These are phyloP conservation scores for Monochamus saltuarius DNA, from an alignment of 1,140 invertebrate genomes.

Conservation along the genomic window DNA sequence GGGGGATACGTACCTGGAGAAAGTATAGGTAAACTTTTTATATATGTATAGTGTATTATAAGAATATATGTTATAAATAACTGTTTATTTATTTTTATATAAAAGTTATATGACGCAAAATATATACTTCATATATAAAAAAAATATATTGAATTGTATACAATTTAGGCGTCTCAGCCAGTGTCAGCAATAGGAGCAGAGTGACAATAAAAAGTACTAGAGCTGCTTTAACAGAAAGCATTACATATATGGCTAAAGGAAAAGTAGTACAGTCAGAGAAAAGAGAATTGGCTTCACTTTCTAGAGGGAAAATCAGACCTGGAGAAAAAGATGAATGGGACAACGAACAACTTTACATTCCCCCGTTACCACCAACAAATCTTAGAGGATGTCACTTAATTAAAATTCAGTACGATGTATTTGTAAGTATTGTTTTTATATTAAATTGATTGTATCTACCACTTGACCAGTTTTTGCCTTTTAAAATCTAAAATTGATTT, in stretches of 20 bases:
- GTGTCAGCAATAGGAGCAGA: conserved; percentile 82
- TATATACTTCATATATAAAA: not conserved
- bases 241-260: conserved; percentile 84
- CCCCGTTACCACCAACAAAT: conserved; percentile 92
- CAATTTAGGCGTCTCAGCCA: conserved; percentile 64
- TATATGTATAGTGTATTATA: not conserved
- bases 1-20: conserved; percentile 93
- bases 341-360: conserved; percentile 89
- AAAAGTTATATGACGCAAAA: too few relatives aligned
- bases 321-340: conserved; percentile 84
- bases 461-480: too few relatives aligned
- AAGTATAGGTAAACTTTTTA: conserved; percentile 65
- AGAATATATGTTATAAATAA: too few relatives aligned
- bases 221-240: conserved; percentile 83
- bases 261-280: conserved; percentile 86
- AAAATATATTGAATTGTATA: not conserved
- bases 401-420: conserved; percentile 91
- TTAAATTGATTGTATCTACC: too few relatives aligned
- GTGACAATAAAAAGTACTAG: conserved; percentile 73
- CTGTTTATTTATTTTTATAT: not conserved
- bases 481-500: not conserved
- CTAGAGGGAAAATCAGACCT: conserved; percentile 79
- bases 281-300: conserved; percentile 78
- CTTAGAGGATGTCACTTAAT: conserved; percentile 94
- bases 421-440: conserved; percentile 69